A percentile compares a stretch with the other conserved stretches of the same genome.
phyloP scores from a whole-genome alignment of 2,113 vertebrate genomes.

The Orycteropus afer region DNA sequence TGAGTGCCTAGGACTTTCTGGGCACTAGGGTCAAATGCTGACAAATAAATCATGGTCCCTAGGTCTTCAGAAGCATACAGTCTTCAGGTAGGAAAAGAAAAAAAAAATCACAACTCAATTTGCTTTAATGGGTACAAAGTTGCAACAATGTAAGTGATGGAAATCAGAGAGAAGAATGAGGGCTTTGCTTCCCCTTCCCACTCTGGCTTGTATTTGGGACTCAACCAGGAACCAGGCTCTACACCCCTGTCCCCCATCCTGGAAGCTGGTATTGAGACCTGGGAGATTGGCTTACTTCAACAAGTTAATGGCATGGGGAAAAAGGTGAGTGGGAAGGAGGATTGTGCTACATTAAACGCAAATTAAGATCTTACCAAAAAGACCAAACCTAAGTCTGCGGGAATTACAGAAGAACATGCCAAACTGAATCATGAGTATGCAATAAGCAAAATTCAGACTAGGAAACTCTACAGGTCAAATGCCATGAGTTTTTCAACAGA shows the following conservation, averaged over 20 bases:
- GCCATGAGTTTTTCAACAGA: neutral
- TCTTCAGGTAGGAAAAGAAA: constrained; percentile 21
- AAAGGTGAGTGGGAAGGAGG: neutral
- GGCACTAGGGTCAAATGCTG: neutral
- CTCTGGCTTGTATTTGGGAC: neutral
- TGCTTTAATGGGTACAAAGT: constrained; percentile 11
- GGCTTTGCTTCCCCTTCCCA: neutral
- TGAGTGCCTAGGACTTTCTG: neutral
- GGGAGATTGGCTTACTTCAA: neutral
- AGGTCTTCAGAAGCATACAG: neutral
- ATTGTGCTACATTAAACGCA: constrained; percentile 15
- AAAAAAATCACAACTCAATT: neutral
- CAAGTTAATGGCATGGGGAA: neutral
- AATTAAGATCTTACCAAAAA: constrained; percentile 47
- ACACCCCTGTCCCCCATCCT: neutral
- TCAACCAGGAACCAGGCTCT: neutral
- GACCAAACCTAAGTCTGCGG: neutral
- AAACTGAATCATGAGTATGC: neutral
- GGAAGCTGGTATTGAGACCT: neutral
- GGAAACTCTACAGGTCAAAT: neutral
- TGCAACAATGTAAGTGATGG: neutral
- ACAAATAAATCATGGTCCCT: neutral
- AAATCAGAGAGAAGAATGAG: neutral
- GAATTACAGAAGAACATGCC: neutral
- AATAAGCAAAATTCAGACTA: constrained; percentile 13